A percentile compares a stretch with the other conserved stretches of the same genome.
Conservation (phyloP, 2,113 vertebrate genomes). For the Dicentrarchus labrax region DNA sequence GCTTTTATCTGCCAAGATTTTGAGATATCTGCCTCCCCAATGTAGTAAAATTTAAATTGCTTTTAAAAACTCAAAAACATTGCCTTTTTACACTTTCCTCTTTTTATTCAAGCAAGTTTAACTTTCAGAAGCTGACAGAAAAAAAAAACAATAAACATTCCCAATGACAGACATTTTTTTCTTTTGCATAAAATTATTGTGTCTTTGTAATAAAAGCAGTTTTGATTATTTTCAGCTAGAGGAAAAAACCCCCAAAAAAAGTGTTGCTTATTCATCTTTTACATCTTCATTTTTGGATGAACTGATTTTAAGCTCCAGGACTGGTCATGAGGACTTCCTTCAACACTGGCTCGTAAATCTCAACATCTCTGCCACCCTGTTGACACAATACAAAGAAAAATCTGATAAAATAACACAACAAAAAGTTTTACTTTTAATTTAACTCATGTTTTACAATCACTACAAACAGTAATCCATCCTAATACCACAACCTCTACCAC, state of each 20-base stretch:
- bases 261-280: not conserved
- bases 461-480: not conserved
- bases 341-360: constrained; percentile 34
- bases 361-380: constrained; percentile 44
- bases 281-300: not conserved
- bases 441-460: not conserved
- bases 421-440: too few relatives aligned
- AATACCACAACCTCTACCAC: not conserved
- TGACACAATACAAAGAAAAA: constrained; percentile 24
- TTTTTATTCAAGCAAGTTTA: not conserved
- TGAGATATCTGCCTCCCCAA: not conserved
- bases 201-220: not conserved
- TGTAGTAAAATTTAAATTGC: not conserved
- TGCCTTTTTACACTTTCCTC: not conserved
- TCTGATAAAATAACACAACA: not conserved
- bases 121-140: not conserved
- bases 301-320: constrained; percentile 28
- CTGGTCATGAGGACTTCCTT: constrained; percentile 32
- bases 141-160: not conserved
- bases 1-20: too few relatives aligned
- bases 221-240: not conserved
- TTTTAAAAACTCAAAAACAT: not conserved
- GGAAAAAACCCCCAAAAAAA: too few relatives aligned
- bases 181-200: not conserved
- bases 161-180: not conserved